Conservation (phyloP, 2,797 vertebrate genomes). For the Parauchenoglanis ngamensis region DNA sequence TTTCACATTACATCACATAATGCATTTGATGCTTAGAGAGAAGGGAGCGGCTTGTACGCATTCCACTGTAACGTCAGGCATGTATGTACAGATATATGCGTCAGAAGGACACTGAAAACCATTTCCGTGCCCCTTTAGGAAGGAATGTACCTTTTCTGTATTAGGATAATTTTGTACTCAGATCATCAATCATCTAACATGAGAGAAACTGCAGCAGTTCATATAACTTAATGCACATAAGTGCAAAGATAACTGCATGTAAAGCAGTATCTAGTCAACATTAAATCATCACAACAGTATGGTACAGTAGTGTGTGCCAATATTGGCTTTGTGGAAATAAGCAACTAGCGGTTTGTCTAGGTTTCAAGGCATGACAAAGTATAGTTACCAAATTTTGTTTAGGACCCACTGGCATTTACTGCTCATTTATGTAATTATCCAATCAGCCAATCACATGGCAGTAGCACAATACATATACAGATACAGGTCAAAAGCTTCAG, state of each 20-base stretch:
- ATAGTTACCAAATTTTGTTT: not conserved
- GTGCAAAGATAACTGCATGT: not conserved
- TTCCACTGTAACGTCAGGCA: conserved; percentile 41
- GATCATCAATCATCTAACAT: not conserved
- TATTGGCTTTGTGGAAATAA: not conserved
- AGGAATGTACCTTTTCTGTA: conserved; percentile 13
- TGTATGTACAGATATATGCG: conserved; percentile 45
- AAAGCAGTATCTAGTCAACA: not conserved
- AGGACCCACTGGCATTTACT: not conserved
- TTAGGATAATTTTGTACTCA: conserved; percentile 11
- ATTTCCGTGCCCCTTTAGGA: conserved; percentile 28
- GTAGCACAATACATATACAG: not conserved
- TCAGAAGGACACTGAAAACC: conserved; percentile 28
- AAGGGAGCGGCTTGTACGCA: conserved; percentile 39
- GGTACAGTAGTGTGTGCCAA: not conserved
- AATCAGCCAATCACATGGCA: not conserved
- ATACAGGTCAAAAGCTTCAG: not conserved
- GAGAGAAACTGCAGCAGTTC: not conserved
- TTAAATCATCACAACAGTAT: not conserved
- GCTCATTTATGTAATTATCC: not conserved
- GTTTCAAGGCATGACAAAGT: not conserved
- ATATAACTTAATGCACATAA: not conserved
- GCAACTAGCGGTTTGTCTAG: not conserved
- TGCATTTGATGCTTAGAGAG: not conserved
- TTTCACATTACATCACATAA: conserved; percentile 21